A percentile compares a stretch with the other conserved stretches of the same genome.
Evolutionary conservation across 1,140 invertebrate species (phyloP).

Genomic region (Rhopalosiphum padi): DNA sequence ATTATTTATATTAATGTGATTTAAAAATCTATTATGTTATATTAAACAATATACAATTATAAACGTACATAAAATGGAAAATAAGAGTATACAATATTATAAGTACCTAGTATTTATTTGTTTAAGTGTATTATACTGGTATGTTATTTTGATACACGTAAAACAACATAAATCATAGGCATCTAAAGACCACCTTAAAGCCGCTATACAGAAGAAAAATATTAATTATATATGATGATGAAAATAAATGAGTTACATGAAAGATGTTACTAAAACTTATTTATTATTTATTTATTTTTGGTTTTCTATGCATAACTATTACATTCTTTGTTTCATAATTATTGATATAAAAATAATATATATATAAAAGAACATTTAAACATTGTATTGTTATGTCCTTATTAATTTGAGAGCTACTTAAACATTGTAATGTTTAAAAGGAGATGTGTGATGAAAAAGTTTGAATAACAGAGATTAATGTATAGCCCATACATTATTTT

Average conservation of each 20-base stretch:
- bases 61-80: no score
- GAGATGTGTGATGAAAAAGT: background rate
- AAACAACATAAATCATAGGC: background rate
- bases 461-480: background rate
- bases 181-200: background rate
- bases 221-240: background rate
- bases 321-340: background rate
- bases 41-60: background rate
- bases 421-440: background rate
- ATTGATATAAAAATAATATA: background rate
- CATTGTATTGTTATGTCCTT: background rate
- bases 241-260: background rate
- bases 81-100: no score
- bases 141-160: background rate
- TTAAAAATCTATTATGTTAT: background rate
- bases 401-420: background rate
- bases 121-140: background rate
- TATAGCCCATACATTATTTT: no score
- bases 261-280: background rate
- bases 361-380: background rate
- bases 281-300: background rate
- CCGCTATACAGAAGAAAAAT: background rate
- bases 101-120: no score
- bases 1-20: background rate
- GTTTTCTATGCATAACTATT: background rate